Percentiles rank a stretch among this genome's conserved stretches.
phyloP scores from a whole-genome alignment of 2,888 invertebrate species.

The Seladonia tumulorum region DNA sequence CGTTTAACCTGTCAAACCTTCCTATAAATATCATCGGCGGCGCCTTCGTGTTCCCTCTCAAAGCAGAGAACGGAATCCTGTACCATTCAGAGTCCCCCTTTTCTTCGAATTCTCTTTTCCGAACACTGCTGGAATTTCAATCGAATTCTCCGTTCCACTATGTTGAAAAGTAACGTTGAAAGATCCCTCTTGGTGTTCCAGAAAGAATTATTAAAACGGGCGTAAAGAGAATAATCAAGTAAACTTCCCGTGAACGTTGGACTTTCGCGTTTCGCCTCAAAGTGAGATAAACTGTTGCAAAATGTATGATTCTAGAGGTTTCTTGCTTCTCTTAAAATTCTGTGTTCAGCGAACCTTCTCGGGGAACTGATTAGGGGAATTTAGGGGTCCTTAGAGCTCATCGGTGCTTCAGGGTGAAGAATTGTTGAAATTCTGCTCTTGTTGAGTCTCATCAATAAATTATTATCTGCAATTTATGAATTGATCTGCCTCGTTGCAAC shows the following conservation, averaged over 20 bases:
- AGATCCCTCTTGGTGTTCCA: background rate
- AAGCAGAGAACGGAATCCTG: conserved; percentile 6
- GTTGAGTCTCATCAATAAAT: no score
- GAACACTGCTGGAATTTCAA: background rate
- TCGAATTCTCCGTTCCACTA: background rate
- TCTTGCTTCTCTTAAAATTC: background rate
- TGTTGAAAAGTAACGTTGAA: background rate
- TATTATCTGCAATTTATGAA: no score
- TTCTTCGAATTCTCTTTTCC: background rate
- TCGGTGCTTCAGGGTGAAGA: no score
- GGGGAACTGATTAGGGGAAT: background rate
- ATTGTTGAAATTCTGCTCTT: no score
- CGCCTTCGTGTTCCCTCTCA: background rate
- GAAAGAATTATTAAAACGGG: background rate
- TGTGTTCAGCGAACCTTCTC: background rate
- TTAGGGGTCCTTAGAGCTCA: no score
- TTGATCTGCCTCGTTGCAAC: no score
- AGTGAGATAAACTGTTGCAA: background rate
- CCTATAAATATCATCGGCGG: conserved; percentile 32
- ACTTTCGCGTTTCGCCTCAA: background rate
- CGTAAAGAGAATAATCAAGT: background rate
- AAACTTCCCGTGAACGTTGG: background rate
- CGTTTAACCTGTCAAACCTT: conserved; percentile 20
- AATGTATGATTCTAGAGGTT: background rate
- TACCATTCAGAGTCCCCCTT: background rate